These are phyloP conservation scores for Astreopora myriophthalma DNA, from an alignment of 64 coral and sea anemone species.

Conservation along the genomic window DNA sequence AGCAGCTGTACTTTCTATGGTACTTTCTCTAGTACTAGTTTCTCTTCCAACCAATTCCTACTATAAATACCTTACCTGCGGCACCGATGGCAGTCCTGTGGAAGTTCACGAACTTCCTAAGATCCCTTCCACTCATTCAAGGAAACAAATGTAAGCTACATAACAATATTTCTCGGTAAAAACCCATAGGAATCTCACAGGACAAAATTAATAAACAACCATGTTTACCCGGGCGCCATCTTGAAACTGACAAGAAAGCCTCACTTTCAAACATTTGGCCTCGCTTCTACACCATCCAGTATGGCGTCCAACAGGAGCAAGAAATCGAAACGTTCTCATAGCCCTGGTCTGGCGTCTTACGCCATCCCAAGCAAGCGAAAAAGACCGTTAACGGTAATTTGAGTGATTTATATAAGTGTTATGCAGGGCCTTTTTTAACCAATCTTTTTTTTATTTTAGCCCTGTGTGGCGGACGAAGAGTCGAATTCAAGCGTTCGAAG, in stretches of 20 bases:
- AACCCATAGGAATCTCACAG: not conserved
- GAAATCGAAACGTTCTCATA: slow-evolving; percentile 52
- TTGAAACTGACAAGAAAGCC: slow-evolving; percentile 33
- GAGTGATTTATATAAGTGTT: not conserved
- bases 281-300: slow-evolving; percentile 65
- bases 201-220: not conserved
- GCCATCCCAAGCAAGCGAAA: slow-evolving; percentile 63
- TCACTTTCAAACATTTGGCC: not conserved
- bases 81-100: slow-evolving; percentile 98
- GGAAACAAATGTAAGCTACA: not conserved
- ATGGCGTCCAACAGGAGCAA: slow-evolving; percentile 79
- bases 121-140: slow-evolving; percentile 98
- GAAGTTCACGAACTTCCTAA: slow-evolving; percentile 97
- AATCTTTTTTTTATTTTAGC: slow-evolving; percentile 57
- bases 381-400: slow-evolving; percentile 88
- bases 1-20: not conserved
- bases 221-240: slow-evolving; percentile 76
- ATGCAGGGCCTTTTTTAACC: not conserved
- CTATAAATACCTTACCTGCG: slow-evolving; percentile 60
- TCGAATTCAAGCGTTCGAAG: slow-evolving; percentile 88
- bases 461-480: slow-evolving; percentile 88
- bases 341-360: slow-evolving; percentile 51
- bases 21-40: too few relatives aligned
- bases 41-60: too few relatives aligned
- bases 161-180: not conserved